Percentiles rank a stretch among this genome's conserved stretches.
Evolutionary conservation across 37 sponge, comb jelly and placozoan species (phyloP).

Genomic region (Bolinopsis microptera): DNA sequence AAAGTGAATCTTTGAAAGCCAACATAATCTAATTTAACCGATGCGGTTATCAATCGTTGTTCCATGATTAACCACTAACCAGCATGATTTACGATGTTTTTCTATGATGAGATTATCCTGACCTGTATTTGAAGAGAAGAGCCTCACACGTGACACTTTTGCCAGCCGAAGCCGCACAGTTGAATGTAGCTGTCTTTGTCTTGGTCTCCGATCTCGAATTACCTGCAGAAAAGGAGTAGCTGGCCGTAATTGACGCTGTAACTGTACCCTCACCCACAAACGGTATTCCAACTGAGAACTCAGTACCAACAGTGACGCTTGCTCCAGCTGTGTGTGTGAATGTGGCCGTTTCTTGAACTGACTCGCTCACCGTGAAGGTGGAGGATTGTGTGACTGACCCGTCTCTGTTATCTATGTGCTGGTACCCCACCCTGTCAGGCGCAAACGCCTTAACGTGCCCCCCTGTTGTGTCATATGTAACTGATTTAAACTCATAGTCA

Average conservation of each 20-base stretch:
- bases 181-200: not conserved
- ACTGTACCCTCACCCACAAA: not conserved
- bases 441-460: not conserved
- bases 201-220: not conserved
- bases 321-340: conserved; percentile 41
- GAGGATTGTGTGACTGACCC: not conserved
- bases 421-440: conserved; percentile 3
- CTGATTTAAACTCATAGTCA: not conserved
- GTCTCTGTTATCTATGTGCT: conserved; percentile 1
- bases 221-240: not conserved
- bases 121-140: conserved; percentile 1
- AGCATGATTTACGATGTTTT: too few species aligned
- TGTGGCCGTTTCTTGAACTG: not conserved
- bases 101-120: too few species aligned
- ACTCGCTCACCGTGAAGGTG: conserved; percentile 12
- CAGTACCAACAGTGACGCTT: conserved; percentile 30
- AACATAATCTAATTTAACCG: too few species aligned
- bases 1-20: too few species aligned
- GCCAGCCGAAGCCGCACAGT: not conserved
- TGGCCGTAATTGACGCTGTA: not conserved
- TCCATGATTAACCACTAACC: too few species aligned
- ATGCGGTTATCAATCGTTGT: too few species aligned
- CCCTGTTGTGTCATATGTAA: not conserved
- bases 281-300: not conserved
- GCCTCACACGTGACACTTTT: not conserved